Conservation (phyloP, 2,113 vertebrate genomes). For the Rhipidura dahli region DNA sequence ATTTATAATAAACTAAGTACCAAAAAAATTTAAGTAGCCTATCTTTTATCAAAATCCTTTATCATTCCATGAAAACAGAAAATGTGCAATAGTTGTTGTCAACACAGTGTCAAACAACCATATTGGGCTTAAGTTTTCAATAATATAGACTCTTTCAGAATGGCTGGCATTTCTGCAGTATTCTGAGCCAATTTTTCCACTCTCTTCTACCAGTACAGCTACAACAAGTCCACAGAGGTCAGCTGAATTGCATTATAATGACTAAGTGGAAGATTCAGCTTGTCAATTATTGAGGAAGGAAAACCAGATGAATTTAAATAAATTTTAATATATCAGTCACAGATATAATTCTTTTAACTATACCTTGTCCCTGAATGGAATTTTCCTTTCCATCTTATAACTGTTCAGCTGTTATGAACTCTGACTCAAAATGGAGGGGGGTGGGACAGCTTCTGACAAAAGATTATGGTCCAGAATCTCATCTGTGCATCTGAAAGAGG, state of each 20-base stretch:
- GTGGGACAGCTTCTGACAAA: background rate
- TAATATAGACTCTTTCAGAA: constrained; percentile 36
- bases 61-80: constrained; percentile 42
- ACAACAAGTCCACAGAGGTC: constrained; percentile 48
- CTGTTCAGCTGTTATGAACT: background rate
- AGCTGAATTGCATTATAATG: constrained; percentile 14
- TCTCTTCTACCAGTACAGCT: constrained; percentile 3
- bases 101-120: constrained; percentile 63
- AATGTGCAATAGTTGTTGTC: constrained; percentile 65
- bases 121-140: constrained; percentile 47
- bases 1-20: background rate
- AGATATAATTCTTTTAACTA: background rate
- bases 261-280: constrained; percentile 5
- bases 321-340: background rate
- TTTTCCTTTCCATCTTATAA: background rate
- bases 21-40: background rate
- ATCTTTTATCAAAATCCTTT: constrained; percentile 24
- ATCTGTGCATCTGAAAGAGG: background rate
- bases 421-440: background rate
- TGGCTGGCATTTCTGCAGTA: constrained; percentile 45
- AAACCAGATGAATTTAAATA: background rate
- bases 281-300: constrained; percentile 28
- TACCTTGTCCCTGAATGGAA: background rate
- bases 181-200: constrained; percentile 46
- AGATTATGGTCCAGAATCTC: background rate